These are phyloP conservation scores for Nebria salina DNA, from an alignment of 2,888 invertebrate genomes.

Conservation along the genomic window DNA sequence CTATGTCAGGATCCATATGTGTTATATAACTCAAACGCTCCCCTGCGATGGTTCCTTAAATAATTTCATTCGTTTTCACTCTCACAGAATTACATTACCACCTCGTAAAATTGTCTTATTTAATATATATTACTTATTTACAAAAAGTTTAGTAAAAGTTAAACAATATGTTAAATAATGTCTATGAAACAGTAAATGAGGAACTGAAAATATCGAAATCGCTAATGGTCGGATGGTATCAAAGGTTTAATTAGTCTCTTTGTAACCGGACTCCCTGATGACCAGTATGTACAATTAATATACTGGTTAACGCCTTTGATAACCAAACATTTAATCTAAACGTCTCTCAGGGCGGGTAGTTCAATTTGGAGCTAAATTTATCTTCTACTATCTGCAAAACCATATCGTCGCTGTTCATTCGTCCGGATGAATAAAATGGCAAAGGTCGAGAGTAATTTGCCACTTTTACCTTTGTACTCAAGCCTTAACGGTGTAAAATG, in stretches of 20 bases:
- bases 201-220: neutral
- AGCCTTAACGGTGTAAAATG: neutral
- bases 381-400: neutral
- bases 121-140: neutral
- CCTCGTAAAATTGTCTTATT: constrained; percentile 27
- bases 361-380: neutral
- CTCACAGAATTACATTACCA: constrained; percentile 25
- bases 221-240: neutral
- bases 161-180: too few relatives aligned
- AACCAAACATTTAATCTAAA: neutral
- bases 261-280: neutral
- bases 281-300: neutral
- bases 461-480: neutral
- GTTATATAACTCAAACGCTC: constrained; percentile 26
- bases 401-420: neutral
- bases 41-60: neutral
- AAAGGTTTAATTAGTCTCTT: neutral
- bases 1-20: neutral
- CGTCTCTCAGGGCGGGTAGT: neutral
- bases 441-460: neutral
- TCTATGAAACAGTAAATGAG: neutral
- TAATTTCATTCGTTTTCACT: neutral
- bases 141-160: too few relatives aligned
- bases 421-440: neutral
- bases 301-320: neutral